Base-by-base conservation (phyloP, 2,888 invertebrate genomes). In the Timema cristinae region DNA sequence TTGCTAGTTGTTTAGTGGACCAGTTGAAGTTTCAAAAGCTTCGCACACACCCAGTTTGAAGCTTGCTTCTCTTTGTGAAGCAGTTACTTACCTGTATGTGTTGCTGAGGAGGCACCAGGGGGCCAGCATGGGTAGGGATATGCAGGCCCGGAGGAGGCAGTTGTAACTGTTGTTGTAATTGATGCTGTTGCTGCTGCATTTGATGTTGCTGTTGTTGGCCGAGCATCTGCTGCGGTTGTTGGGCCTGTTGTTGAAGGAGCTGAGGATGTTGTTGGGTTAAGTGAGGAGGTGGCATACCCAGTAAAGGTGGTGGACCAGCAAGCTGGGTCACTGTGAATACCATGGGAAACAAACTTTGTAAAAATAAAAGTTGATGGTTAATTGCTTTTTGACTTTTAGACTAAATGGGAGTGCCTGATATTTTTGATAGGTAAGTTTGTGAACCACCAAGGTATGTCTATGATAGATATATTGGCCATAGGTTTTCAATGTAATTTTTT, bases 61-160 rank as follows among this genome's bases (percentile, higher is more conserved):
- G 32, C 32, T 32, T 32, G 32, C 32, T 32, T 32, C 32, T 32
- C 32, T n/a, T n/a, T n/a, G n/a, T n/a, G n/a, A n/a, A n/a, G n/a
- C n/a, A 9, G 59, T 15, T 7, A 61, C 68, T 51, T 67, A 72
- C 75, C 73, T 75, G 75, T 16, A 75, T 48, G 61, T 75, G 75
- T 49, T 74, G 73, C 8, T 79, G 77, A 76, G 80, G 77, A 47
- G 82, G 79, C 70, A 80, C 81, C 61, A 83, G 76, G 54, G 82
- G 81, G 51, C 81, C 82, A 61, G 79, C 78, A 74, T 83, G 83
- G 15, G 80, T 76, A 50, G 81, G 81, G 74, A 82, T 82, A 73
- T 83, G 82, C 59, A 82, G 79, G 66, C 82, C 81, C 50, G 83
- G 81, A 48, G 82, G 82, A 69, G 81, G 82, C 68, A 81, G 71